phyloP scores from a whole-genome alignment of 2,113 vertebrate genomes.

The Anguilla japonica region DNA sequence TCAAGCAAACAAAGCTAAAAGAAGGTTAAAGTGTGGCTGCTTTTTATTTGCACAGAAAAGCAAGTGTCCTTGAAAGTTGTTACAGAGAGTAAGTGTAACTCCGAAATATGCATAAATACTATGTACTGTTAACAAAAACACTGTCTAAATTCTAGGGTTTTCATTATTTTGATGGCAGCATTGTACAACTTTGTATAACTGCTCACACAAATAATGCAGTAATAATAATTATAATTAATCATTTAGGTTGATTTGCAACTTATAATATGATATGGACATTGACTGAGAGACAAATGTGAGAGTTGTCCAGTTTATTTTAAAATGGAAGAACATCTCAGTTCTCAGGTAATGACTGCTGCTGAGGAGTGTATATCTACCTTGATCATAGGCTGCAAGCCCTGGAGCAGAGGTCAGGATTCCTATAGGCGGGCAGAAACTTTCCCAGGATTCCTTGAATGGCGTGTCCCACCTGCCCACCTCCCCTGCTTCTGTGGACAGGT shows the following conservation, averaged over 20 bases:
- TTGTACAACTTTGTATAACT: no score
- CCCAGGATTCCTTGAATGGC: slow-evolving; percentile 56
- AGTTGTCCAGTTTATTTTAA: neutral
- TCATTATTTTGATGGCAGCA: no score
- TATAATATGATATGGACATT: neutral
- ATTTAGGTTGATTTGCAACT: neutral
- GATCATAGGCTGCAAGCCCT: slow-evolving; percentile 39
- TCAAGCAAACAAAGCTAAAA: neutral
- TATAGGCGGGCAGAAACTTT: slow-evolving; percentile 46
- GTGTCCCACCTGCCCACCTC: slow-evolving; percentile 43
- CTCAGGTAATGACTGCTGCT: neutral
- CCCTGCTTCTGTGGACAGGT: slow-evolving; percentile 30
- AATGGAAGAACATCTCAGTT: neutral
- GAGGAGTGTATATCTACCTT: slow-evolving; percentile 1
- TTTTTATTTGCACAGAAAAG: neutral
- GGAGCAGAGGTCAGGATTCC: slow-evolving; percentile 53
- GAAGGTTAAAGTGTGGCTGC: neutral
- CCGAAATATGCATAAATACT: neutral
- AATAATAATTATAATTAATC: no score
- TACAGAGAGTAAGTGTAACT: neutral
- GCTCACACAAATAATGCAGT: no score
- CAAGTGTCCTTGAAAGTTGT: neutral
- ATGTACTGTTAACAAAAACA: neutral
- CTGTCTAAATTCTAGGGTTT: no score
- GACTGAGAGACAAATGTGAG: neutral